These are phyloP conservation scores for Dipodomys stephensi DNA, from an alignment of 2,113 vertebrate species.

Conservation along the genomic window DNA sequence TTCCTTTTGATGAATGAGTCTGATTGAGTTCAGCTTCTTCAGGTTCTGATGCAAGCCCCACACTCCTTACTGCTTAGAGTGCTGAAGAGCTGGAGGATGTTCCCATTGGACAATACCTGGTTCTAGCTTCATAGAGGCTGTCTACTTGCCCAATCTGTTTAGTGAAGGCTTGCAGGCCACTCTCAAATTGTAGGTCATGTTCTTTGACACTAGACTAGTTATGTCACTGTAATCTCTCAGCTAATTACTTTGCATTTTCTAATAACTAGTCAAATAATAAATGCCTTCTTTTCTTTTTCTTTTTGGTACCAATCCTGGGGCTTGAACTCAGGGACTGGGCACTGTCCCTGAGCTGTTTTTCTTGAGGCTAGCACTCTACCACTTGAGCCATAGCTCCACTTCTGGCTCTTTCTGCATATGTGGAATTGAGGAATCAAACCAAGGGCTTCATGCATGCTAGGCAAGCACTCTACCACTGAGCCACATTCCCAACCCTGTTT, in stretches of 20 bases:
- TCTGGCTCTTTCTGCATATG: too few species aligned
- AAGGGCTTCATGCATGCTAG: too few species aligned
- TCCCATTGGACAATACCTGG: accelerated
- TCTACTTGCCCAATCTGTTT: neutral
- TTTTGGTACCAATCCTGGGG: too few species aligned
- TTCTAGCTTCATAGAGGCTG: neutral
- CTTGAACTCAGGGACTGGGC: too few species aligned
- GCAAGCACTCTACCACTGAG: too few species aligned
- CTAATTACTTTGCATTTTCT: conserved; percentile 37
- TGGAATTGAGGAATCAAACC: too few species aligned
- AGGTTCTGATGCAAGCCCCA: neutral
- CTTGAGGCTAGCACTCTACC: too few species aligned
- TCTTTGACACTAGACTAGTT: neutral
- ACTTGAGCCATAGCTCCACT: too few species aligned
- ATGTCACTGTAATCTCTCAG: neutral
- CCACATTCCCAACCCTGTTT: neutral
- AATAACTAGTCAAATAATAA: neutral
- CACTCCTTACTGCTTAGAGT: neutral
- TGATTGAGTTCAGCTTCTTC: neutral
- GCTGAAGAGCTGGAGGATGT: neutral
- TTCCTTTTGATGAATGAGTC: neutral
- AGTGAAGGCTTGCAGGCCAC: neutral
- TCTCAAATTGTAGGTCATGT: neutral
- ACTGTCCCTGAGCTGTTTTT: too few species aligned
- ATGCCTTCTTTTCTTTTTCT: too few species aligned